phyloP scores from a whole-genome alignment of 2,797 vertebrate genomes.

The Falco rusticolus region DNA sequence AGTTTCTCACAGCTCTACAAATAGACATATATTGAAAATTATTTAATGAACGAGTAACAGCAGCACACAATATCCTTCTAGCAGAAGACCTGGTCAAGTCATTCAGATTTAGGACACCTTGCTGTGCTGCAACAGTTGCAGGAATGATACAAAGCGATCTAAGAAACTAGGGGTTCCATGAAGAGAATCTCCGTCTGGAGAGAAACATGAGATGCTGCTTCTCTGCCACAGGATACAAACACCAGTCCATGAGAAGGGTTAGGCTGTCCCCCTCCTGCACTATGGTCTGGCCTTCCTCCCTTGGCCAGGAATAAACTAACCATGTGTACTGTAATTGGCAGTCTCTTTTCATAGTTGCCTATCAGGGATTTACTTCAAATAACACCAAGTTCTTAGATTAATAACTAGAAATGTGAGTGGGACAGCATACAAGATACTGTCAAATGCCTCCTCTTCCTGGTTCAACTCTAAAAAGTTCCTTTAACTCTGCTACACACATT shows the following conservation, averaged over 20 bases:
- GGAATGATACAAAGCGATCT: neutral
- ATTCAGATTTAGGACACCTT: neutral
- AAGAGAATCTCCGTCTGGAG: constrained; percentile 10
- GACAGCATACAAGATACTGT: neutral
- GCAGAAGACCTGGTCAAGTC: constrained; percentile 26
- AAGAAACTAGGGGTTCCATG: neutral
- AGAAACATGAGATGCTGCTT: constrained; percentile 26
- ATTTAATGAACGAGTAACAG: neutral
- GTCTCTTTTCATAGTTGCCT: neutral
- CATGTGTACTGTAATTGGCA: neutral
- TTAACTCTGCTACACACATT: neutral
- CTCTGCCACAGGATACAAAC: neutral
- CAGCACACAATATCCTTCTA: neutral
- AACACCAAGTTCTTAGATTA: neutral
- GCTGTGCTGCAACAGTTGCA: constrained; percentile 40
- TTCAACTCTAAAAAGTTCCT: neutral
- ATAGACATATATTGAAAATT: neutral
- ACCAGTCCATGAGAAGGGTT: neutral
- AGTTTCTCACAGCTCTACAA: neutral
- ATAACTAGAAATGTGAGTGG: neutral
- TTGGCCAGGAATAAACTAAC: neutral
- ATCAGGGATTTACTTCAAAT: constrained; percentile 3
- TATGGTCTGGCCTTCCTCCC: neutral
- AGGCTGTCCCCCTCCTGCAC: neutral
- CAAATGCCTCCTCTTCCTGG: neutral